phyloP scores from a whole-genome alignment of 2,888 invertebrate genomes.

The Noctua janthe region DNA sequence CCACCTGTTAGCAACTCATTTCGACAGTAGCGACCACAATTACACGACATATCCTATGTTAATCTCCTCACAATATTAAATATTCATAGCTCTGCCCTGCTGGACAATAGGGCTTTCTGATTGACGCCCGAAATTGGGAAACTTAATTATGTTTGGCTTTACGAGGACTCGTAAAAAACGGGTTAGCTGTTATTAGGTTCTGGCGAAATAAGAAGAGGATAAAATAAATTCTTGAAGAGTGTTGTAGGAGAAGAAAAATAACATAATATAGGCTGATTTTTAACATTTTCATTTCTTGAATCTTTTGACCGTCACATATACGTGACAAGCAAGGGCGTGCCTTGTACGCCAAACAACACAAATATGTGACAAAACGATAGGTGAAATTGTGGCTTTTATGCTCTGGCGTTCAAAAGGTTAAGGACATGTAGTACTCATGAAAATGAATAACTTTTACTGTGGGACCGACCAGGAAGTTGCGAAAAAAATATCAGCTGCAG shows the following conservation, averaged over 20 bases:
- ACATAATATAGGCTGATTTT: background rate
- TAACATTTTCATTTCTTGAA: no score
- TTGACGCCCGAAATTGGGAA: slow-evolving; percentile 54
- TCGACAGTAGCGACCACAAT: slow-evolving; percentile 6
- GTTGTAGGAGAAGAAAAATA: background rate
- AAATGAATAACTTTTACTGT: background rate
- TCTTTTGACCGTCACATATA: no score
- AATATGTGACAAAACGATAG: no score
- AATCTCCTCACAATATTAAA: slow-evolving; percentile 46
- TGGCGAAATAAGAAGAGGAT: slow-evolving; percentile 27
- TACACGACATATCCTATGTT: slow-evolving; percentile 38
- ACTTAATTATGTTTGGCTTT: slow-evolving; percentile 63
- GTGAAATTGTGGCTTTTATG: no score
- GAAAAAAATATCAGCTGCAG: no score
- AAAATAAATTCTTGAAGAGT: slow-evolving; percentile 17
- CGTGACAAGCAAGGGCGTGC: no score
- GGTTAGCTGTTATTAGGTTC: slow-evolving; percentile 54
- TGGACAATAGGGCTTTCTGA: slow-evolving; percentile 41
- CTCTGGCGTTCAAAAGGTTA: no score
- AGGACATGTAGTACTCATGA: background rate
- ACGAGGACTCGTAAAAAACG: slow-evolving; percentile 64
- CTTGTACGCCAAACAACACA: no score
- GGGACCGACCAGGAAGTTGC: background rate
- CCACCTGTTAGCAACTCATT: slow-evolving; percentile 27
- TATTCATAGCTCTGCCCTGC: slow-evolving; percentile 49